phyloP scores from a whole-genome alignment of 2,888 invertebrate genomes.

The Tiliacea citrago region DNA sequence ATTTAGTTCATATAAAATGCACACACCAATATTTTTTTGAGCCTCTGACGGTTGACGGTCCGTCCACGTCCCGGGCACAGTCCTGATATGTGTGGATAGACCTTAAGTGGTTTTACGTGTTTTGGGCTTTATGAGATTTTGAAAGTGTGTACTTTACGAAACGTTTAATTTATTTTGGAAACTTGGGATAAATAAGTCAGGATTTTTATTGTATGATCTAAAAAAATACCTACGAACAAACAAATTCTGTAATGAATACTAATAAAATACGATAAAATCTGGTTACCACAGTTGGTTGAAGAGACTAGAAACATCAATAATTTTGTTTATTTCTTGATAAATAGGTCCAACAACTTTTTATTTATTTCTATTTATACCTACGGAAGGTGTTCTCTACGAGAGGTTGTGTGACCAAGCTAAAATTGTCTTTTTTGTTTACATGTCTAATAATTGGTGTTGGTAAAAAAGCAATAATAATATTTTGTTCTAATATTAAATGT shows the following conservation, averaged over 20 bases:
- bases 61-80: neutral
- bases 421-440: conserved; percentile 49
- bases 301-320: neutral
- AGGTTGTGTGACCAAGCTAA: conserved; percentile 20
- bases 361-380: neutral
- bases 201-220: neutral
- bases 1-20: no score
- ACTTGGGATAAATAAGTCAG: neutral
- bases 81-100: neutral
- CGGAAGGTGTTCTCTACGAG: neutral
- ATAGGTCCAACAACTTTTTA: neutral
- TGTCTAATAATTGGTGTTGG: conserved; percentile 58
- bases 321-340: neutral
- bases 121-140: neutral
- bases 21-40: no score
- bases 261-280: no score
- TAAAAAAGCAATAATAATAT: conserved; percentile 46
- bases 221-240: neutral
- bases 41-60: neutral
- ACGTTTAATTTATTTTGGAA: neutral
- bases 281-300: neutral
- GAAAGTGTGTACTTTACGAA: neutral
- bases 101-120: neutral
- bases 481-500: conserved; percentile 41
- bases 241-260: neutral